A percentile compares a stretch with the other conserved stretches of the same genome.
Conservation (phyloP, 1,140 invertebrate species). For the Drosophila ironensis region DNA sequence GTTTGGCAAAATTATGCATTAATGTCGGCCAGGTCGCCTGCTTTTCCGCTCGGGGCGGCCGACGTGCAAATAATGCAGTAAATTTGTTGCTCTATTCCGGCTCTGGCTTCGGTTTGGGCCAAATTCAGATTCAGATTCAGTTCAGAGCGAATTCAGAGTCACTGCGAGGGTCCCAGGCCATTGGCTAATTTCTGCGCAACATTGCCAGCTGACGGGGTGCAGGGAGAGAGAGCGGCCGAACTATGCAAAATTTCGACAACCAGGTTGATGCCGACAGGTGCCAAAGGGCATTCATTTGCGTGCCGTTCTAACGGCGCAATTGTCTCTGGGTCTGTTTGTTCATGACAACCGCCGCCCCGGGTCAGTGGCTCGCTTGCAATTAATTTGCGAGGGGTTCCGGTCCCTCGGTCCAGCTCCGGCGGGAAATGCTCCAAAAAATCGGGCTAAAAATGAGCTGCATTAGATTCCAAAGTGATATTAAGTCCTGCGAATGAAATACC, state of each 20-base stretch:
- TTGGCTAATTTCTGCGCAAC: constrained; percentile 58
- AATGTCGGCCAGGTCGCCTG: constrained; percentile 52
- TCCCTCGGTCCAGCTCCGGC: too few relatives aligned
- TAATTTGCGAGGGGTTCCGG: constrained; percentile 4
- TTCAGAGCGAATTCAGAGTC: constrained; percentile 1
- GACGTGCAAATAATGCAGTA: constrained; percentile 76
- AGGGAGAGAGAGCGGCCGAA: constrained; percentile 32
- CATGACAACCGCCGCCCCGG: constrained; percentile 2
- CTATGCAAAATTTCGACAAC: constrained; percentile 62
- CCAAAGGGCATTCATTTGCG: constrained; percentile 70
- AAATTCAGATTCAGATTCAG: not conserved
- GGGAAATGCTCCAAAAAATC: too few relatives aligned
- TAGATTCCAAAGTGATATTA: too few relatives aligned
- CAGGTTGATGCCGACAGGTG: constrained; percentile 72
- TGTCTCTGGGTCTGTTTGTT: constrained; percentile 42
- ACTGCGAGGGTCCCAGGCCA: not conserved
- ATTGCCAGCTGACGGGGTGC: too few relatives aligned
- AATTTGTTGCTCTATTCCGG: constrained; percentile 53
- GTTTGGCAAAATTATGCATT: constrained; percentile 80
- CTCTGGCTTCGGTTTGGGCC: not conserved
- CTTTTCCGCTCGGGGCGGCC: constrained; percentile 2
- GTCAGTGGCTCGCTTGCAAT: constrained; percentile 22
- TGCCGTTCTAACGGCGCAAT: constrained; percentile 60
- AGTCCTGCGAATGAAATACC: too few relatives aligned
- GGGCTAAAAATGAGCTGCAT: not conserved